These are phyloP conservation scores for Atlantisia rogersi DNA, from an alignment of 2,113 vertebrate species.

Conservation along the genomic window DNA sequence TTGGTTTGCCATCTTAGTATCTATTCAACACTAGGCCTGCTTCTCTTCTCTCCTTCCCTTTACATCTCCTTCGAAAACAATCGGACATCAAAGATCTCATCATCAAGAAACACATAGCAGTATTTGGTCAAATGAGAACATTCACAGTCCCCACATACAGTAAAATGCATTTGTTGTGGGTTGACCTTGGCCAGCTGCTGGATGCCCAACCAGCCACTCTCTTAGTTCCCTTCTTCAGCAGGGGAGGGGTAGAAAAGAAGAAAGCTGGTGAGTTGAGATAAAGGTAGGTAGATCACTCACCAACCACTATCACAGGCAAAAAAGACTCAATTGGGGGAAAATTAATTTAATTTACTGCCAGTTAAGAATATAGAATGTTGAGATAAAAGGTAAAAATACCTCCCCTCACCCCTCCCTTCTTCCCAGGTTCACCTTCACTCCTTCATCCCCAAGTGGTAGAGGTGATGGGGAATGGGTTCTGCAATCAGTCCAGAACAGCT, in stretches of 20 bases:
- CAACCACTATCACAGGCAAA: background rate
- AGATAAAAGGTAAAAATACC: background rate
- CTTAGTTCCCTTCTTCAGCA: background rate
- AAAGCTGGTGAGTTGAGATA: background rate
- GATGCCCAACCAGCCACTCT: background rate
- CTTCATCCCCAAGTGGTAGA: background rate
- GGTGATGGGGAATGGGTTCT: background rate
- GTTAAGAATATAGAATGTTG: background rate
- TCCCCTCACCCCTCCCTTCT: background rate
- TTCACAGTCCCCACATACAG: background rate
- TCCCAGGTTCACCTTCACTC: background rate
- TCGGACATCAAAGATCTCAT: background rate
- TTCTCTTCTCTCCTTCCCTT: background rate
- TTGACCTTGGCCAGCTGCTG: background rate
- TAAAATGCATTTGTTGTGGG: background rate
- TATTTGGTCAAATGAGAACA: background rate
- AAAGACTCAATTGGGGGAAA: background rate
- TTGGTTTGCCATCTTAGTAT: slow-evolving; percentile 7
- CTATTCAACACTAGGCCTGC: background rate
- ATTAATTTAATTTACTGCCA: background rate
- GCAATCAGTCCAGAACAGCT: background rate
- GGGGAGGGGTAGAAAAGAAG: background rate
- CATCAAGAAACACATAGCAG: background rate
- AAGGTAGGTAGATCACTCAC: background rate
- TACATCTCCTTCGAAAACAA: background rate